Evolutionary conservation across 2,888 invertebrate species (phyloP), one percentile per base, ranked within the genome.

Genomic region (Drosophila buzzatii): DNA sequence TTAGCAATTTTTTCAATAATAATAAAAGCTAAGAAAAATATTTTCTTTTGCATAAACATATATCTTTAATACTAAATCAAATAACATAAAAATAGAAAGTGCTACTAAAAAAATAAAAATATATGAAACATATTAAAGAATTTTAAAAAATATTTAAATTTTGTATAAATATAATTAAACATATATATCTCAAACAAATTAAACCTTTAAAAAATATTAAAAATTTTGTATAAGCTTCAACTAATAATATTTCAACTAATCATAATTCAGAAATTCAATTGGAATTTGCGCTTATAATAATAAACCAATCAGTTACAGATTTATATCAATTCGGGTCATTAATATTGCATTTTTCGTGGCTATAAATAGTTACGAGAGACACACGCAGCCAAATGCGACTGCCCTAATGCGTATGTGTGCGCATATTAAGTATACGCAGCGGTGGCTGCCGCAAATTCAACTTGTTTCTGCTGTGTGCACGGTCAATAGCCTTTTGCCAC

Each of bases 401-500:
- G 33, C 12, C 66, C n/a, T 23, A 57, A 53, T 57, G n/a, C 14
- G 14, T 45, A 14, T 27, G 47, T 27, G 23, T 33, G 27, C 41
- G 57, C 63, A 68, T 58, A 76, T 79, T 53, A 76, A 73, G 79
- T 58, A 73, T 79, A 69, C 79, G 69, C 79, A 45, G 18, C 33
- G 53, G 39, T 44, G 56, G 63, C 59, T 20, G 58, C 8, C 55
- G 18, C 49, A 45, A 27, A 37, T 18, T 58, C 39, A 51, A 16
- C 20, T 35, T 33, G 58, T 18, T 56, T 56, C 55, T 27, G 27
- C 39, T 52, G 51, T 47, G 49, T 49, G 51, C 35, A 53, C 57
- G 82, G 82, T 63, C 85, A 84, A 76, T 71, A 81, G 81, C 82
- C 85, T 79, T 52, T 72, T 44, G 67, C 59, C 76, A 56, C 52